phyloP scores from a whole-genome alignment of 2,797 vertebrate genomes.

The Agapornis canus region DNA sequence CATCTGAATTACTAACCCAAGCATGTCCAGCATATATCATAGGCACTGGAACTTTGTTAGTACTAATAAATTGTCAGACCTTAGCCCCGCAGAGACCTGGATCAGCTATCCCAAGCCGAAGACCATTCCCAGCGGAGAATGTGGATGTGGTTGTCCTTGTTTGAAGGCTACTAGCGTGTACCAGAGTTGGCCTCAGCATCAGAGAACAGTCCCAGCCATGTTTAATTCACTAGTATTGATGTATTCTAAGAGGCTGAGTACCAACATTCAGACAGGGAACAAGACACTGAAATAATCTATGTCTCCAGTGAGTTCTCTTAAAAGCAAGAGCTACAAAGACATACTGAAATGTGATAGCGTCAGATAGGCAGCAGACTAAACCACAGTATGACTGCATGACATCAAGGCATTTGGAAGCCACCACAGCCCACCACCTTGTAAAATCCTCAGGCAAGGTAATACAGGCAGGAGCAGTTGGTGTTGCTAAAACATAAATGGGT shows the following conservation, averaged over 20 bases:
- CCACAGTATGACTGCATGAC: neutral
- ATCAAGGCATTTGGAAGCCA: neutral
- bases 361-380: neutral
- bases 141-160: neutral
- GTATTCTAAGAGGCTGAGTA: neutral
- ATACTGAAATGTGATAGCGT: neutral
- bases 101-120: neutral
- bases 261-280: neutral
- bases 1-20: neutral
- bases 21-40: neutral
- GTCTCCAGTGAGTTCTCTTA: neutral
- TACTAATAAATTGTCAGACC: neutral
- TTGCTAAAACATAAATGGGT: neutral
- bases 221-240: conserved; percentile 22
- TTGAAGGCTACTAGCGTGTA: neutral
- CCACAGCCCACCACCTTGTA: neutral
- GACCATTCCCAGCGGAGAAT: neutral
- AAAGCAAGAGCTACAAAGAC: conserved; percentile 7
- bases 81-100: neutral
- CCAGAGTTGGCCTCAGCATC: neutral
- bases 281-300: neutral
- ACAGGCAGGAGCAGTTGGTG: neutral
- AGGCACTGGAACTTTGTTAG: neutral
- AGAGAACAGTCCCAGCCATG: neutral
- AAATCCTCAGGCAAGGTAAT: neutral